Base-by-base conservation (phyloP, 2,113 vertebrate species). In the Daphoenositta chrysoptera region DNA sequence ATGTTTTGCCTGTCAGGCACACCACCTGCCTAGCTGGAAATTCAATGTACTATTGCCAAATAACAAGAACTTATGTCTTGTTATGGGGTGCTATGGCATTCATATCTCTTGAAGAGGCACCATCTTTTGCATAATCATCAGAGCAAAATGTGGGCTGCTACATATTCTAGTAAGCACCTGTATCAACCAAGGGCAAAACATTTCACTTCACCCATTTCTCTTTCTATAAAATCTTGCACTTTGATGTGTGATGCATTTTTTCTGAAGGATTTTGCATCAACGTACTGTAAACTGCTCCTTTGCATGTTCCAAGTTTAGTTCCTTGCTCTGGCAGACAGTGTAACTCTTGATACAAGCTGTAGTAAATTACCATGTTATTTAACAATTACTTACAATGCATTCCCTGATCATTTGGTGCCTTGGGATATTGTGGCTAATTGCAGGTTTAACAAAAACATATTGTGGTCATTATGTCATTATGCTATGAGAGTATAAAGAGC, bases 401-500 rank as follows among this genome's bases (percentile, higher is more conserved):
- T 95, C 65, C 27, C 50, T 84, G 89, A 53, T 95, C 73, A 82
- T 89, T 61, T 11, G 10, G 73, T 94, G 63, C 27, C 33, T 79
- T 83, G 61, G 90, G 68, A 70, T 84, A 60, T 64, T 50, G 39
- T 58, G 22, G 57, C 50, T 83, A 88, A 92, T 78, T 94, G 72
- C 51, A 89, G 69, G 65, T 93, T 92, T 89, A 95, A 89, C 72
- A 87, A 75, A 88, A 96, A 81, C 31, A 30, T 75, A 50, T 96
- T 75, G 53, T 11, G 1, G 66, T 83, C 75, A 63, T 79, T 83
- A 77, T 86, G 58, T 53, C 9, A 47, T 83, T 93, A 70, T 65
- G 33, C 57, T 94, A 37, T 73, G 65, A 71, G 39, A 86, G 35
- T 42, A 80, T 58, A 61, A 75, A 40, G 30, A 89, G 35, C 44